Evolutionary conservation across 2,888 invertebrate genomes (phyloP).

Genomic region (Brenthis daphne): DNA sequence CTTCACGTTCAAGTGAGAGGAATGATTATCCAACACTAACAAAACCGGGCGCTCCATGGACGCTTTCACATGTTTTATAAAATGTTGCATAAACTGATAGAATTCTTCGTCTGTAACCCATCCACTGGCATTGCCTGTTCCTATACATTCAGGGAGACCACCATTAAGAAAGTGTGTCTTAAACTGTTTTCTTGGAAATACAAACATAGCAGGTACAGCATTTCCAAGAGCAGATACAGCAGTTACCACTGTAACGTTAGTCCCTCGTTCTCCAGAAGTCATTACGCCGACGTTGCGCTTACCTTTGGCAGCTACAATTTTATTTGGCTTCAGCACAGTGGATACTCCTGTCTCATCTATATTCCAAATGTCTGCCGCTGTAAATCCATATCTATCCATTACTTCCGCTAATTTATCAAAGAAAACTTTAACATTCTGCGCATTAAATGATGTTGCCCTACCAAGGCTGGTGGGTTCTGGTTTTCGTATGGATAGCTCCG

Average conservation of each 20-base stretch:
- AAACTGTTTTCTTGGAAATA: constrained; percentile 33
- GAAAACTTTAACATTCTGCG: constrained; percentile 42
- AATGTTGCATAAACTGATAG: constrained; percentile 35
- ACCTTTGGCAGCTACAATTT: constrained; percentile 47
- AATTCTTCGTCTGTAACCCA: constrained; percentile 38
- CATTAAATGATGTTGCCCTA: constrained; percentile 47
- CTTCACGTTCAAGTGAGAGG: constrained; percentile 40
- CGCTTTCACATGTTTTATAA: constrained; percentile 39
- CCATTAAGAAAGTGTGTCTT: constrained; percentile 35
- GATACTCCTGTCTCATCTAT: constrained; percentile 45
- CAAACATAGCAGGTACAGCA: constrained; percentile 40
- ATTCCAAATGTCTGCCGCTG: constrained; percentile 39
- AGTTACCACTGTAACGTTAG: constrained; percentile 44
- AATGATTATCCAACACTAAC: constrained; percentile 42
- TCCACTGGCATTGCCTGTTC: constrained; percentile 36
- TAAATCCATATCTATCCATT: constrained; percentile 41
- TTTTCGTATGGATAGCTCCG: constrained; percentile 43
- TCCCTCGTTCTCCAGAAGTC: constrained; percentile 45
- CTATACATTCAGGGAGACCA: constrained; percentile 38
- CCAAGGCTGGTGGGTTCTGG: constrained; percentile 45
- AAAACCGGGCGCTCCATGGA: constrained; percentile 38
- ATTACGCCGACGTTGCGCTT: constrained; percentile 42
- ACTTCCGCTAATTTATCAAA: constrained; percentile 46
- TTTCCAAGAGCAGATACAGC: constrained; percentile 42
- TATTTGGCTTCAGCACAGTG: constrained; percentile 42